These are phyloP conservation scores for Haplochromis vanheusdeni DNA, from an alignment of 2,113 vertebrate species.

Conservation along the genomic window DNA sequence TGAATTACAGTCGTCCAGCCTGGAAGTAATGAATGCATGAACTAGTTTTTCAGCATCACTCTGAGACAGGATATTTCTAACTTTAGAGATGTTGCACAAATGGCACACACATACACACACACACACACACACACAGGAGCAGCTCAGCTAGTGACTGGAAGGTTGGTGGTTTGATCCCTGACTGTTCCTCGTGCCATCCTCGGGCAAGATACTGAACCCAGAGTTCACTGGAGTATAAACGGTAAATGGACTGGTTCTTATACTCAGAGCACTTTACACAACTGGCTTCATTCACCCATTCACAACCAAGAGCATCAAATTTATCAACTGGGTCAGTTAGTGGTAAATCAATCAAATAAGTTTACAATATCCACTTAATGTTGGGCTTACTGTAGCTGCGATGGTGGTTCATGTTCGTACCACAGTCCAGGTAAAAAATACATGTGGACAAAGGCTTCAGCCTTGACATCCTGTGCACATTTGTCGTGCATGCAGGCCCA, in stretches of 20 bases:
- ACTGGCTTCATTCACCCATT: not conserved
- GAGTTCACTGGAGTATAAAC: not conserved
- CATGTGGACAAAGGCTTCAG: constrained; percentile 29
- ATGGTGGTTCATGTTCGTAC: not conserved
- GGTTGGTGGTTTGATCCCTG: not conserved
- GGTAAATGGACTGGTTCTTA: not conserved
- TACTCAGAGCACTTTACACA: not conserved
- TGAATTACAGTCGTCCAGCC: not conserved
- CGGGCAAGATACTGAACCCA: not conserved
- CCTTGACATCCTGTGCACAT: constrained; percentile 56
- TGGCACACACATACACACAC: not conserved
- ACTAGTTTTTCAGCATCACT: not conserved
- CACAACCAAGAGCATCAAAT: not conserved
- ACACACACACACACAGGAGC: not conserved
- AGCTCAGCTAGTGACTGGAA: not conserved
- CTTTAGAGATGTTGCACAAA: not conserved
- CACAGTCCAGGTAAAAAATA: not conserved
- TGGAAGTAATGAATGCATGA: not conserved
- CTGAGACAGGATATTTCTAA: not conserved
- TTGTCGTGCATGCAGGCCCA: constrained; percentile 16
- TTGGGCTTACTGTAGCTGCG: not conserved
- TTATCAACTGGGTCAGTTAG: not conserved
- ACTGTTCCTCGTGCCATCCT: not conserved
- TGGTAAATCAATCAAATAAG: not conserved
- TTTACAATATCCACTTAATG: not conserved